Base-by-base conservation (phyloP, 2,888 invertebrate genomes). In the Balanococcus diminutus region DNA sequence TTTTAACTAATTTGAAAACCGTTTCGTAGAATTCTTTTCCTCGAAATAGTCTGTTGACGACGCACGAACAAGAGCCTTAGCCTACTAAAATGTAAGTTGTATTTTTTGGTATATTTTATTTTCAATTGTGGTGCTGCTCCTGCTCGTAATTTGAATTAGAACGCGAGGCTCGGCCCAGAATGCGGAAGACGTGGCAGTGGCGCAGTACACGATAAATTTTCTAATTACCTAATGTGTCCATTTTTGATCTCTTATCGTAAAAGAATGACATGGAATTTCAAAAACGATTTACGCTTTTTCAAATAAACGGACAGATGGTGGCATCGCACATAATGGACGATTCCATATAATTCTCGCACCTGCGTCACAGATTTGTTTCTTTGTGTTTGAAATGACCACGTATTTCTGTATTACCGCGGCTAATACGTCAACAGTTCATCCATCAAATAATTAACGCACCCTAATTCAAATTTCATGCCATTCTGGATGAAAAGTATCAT, bases 391-490 rank as follows among this genome's bases (percentile, higher is more conserved):
- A 56, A 83, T 56, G 61, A 56, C 83, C 83, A 51, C 56, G 51
- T 32, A 56, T 56, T 56, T 83, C 56, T 61, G 56, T 46, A 42
- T 42, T 81, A 28, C 42, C 81, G 36, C 46, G 22, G 32, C 81
- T 81, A 25, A 75, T 75, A 46, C 81, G 81, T 81, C 46, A 46
- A 56, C 83, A 83, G 83, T 83, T 83, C 83, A 83, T 83, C 83
- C 83, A 83, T 83, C 83, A 83, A 83, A 83, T 83, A 83, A 83
- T 83, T 83, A 83, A 46, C 83, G 83, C 31, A 56, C 56, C 83
- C 83, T 25, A 56, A 75, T 32, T 75, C 83, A 83, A 46, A 39
- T 46, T 81, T 46, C 42, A 81, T 56, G 83, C 83, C 83, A 46
- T 83, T 56, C 83, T 75, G 75, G 19, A 31, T 75, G 32, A 83